Evolutionary conservation across 1,140 invertebrate genomes (phyloP).

Genomic region (Saxidomus purpurata): DNA sequence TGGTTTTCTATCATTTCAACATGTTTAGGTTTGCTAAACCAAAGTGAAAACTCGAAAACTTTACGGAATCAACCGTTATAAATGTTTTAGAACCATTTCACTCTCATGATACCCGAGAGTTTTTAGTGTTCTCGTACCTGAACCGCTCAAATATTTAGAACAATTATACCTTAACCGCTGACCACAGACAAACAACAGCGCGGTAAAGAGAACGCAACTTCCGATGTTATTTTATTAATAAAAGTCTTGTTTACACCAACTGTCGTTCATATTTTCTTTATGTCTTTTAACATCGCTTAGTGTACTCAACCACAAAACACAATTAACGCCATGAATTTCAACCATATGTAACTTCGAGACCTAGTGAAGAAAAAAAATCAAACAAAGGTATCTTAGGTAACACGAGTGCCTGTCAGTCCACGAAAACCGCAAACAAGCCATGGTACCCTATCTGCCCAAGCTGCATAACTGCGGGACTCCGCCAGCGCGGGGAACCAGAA

Average conservation of each 20-base stretch:
- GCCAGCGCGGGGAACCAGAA: not conserved
- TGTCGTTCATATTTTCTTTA: slow-evolving; percentile 13
- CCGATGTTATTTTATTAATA: not conserved
- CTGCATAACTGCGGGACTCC: not conserved
- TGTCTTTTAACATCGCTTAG: not conserved
- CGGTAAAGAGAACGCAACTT: not conserved
- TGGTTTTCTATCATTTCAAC: too few species aligned
- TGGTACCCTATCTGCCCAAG: not conserved
- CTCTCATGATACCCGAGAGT: too few species aligned
- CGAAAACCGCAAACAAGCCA: not conserved
- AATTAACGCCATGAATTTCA: not conserved
- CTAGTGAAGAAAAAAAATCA: not conserved
- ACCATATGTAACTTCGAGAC: slow-evolving; percentile 22
- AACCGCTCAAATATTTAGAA: too few species aligned
- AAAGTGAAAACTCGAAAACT: too few species aligned
- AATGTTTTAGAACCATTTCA: too few species aligned
- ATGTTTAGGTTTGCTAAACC: too few species aligned
- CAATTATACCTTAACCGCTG: not conserved
- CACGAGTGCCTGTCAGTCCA: not conserved
- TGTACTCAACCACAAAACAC: not conserved
- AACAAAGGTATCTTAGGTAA: slow-evolving; percentile 26
- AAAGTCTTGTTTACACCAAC: not conserved
- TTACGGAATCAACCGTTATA: too few species aligned
- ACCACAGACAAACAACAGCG: not conserved
- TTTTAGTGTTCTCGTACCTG: too few species aligned